Conservation (phyloP, 2,797 vertebrate genomes). For the Fratercula arctica region DNA sequence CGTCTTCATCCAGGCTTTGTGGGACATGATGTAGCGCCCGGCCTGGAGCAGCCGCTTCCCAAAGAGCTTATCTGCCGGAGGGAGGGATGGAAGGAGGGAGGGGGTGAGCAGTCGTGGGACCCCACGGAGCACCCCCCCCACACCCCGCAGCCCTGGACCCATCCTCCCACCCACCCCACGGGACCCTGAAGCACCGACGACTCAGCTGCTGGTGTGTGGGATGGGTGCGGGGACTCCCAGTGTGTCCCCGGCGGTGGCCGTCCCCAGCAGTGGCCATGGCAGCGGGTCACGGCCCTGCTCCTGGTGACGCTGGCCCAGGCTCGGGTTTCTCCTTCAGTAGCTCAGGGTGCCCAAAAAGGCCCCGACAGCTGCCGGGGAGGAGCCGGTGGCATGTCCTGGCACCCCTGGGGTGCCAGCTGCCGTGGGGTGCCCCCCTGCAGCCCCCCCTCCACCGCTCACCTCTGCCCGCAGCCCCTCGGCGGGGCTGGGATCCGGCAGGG, state of each 20-base stretch:
- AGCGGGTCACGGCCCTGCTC: background rate
- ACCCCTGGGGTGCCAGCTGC: background rate
- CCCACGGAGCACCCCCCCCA: background rate
- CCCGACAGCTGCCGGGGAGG: background rate
- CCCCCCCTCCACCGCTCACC: background rate
- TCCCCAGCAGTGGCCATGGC: background rate
- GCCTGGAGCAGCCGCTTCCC: slow-evolving; percentile 95
- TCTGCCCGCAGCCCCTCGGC: background rate
- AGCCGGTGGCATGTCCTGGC: background rate
- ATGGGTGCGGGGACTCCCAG: background rate
- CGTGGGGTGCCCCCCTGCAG: background rate
- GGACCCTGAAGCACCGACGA: background rate
- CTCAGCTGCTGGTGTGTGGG: accelerated
- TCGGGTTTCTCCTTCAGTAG: slow-evolving; percentile 2
- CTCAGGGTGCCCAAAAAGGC: background rate
- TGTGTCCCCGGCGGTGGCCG: background rate
- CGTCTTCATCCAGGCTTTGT: slow-evolving; percentile 99
- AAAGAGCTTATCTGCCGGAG: slow-evolving; percentile 89
- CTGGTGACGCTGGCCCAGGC: background rate
- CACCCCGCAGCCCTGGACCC: background rate
- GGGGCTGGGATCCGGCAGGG: background rate
- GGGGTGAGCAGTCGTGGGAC: background rate
- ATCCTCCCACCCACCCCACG: too few species aligned
- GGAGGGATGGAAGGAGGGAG: too few species aligned
- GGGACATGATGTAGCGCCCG: slow-evolving; percentile 96